These are phyloP conservation scores for Drosophila quadrilineata DNA, from an alignment of 1,140 invertebrate species.

Conservation along the genomic window DNA sequence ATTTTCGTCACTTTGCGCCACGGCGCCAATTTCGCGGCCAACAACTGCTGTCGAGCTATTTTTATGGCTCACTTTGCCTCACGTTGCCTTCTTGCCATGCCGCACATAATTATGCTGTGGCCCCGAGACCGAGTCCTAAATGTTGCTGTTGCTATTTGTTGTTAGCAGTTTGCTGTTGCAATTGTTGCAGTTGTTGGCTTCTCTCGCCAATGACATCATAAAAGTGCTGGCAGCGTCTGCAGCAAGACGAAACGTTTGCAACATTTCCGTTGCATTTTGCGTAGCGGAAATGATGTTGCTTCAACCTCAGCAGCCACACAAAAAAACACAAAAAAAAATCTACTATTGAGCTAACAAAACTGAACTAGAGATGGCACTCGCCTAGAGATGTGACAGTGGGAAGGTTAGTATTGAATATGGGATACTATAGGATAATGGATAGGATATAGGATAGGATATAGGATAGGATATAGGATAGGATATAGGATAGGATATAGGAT, in stretches of 20 bases:
- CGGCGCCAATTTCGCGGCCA: conserved; percentile 53
- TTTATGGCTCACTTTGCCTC: conserved; percentile 48
- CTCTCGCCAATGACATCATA: conserved; percentile 68
- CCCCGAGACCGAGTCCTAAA: too few relatives aligned
- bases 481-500: too few relatives aligned
- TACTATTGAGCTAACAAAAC: neutral
- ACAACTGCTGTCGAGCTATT: conserved; percentile 37
- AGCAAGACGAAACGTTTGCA: conserved; percentile 47
- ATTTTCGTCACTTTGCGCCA: conserved; percentile 73
- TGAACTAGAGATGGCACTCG: conserved; percentile 2
- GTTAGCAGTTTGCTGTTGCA: conserved; percentile 15
- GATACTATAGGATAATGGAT: neutral
- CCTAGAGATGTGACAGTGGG: neutral
- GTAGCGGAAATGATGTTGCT: conserved; percentile 63
- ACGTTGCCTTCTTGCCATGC: conserved; percentile 4
- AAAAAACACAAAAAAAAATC: too few relatives aligned
- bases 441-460: neutral
- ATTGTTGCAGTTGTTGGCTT: conserved; percentile 4
- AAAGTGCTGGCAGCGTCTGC: conserved; percentile 32
- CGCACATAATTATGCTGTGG: conserved; percentile 70
- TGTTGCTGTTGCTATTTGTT: conserved; percentile 31
- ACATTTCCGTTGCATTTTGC: conserved; percentile 69
- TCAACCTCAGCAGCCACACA: neutral
- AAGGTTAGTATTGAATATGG: too few relatives aligned
- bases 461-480: too few relatives aligned